These are phyloP conservation scores for Tychaedon coryphoeus DNA, from an alignment of 2,113 vertebrate genomes.

Conservation along the genomic window DNA sequence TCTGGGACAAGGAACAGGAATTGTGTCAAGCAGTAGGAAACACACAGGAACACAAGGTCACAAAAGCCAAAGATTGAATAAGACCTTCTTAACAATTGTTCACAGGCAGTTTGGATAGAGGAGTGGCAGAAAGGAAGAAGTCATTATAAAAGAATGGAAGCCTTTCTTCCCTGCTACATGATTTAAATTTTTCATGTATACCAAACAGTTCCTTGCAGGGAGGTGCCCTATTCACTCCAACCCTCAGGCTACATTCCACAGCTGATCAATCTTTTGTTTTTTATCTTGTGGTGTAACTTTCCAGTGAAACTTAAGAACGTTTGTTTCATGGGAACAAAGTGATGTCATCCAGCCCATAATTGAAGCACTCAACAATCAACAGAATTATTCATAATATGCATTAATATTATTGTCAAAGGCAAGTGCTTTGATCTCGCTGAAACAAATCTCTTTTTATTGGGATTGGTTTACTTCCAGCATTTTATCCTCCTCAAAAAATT, in stretches of 20 bases:
- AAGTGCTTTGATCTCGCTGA: neutral
- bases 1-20: neutral
- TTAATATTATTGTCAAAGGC: neutral
- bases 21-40: neutral
- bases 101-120: neutral
- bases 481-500: neutral
- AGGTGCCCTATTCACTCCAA: neutral
- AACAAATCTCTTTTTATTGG: neutral
- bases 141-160: neutral
- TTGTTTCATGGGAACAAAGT: neutral
- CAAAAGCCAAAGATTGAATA: neutral
- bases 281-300: neutral
- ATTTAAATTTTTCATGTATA: neutral
- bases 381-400: constrained; percentile 11
- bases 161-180: neutral
- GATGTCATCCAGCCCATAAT: neutral
- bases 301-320: neutral
- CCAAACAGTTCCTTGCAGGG: neutral
- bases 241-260: constrained; percentile 15
- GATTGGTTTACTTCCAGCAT: neutral
- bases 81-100: neutral
- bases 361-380: neutral
- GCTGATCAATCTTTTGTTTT: neutral
- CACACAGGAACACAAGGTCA: neutral
- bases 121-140: neutral